These are phyloP conservation scores for Charadrius vociferus DNA, from an alignment of 2,113 vertebrate genomes.

Conservation along the genomic window DNA sequence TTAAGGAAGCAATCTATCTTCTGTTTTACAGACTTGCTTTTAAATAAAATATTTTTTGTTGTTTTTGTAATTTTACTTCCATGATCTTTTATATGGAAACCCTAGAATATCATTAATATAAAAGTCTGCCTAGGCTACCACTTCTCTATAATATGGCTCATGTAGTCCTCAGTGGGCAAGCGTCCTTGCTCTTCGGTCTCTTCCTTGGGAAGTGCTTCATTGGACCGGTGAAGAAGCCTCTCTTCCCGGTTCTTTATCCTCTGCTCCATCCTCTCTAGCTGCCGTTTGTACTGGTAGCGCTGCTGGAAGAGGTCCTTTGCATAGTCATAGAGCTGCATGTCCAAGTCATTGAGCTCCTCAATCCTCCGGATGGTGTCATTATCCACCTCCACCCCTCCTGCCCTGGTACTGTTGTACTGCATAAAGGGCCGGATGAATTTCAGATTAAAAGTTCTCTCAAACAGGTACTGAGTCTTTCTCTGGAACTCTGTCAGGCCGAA, in stretches of 20 bases:
- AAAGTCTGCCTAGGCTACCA: slow-evolving; percentile 87
- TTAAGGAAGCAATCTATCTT: slow-evolving; percentile 38
- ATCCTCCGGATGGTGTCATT: slow-evolving; percentile 90
- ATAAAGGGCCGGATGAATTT: slow-evolving; percentile 97
- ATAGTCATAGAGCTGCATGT: slow-evolving; percentile 98
- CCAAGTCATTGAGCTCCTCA: slow-evolving; percentile 96
- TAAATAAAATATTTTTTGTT: slow-evolving; percentile 27
- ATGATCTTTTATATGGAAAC: slow-evolving; percentile 45
- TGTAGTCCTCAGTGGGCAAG: slow-evolving; percentile 97
- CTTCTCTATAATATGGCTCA: slow-evolving; percentile 99
- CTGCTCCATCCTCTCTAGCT: slow-evolving; percentile 92
- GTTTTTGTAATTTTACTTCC: slow-evolving; percentile 23
- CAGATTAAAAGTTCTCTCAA: slow-evolving; percentile 95
- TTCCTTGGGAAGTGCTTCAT: slow-evolving; percentile 79
- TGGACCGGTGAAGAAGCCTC: slow-evolving; percentile 82
- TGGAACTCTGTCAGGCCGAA: slow-evolving; percentile 98
- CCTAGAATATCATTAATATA: slow-evolving; percentile 54
- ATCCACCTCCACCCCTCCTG: slow-evolving; percentile 93
- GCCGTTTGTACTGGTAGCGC: slow-evolving; percentile 95
- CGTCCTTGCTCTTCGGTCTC: slow-evolving; percentile 83
- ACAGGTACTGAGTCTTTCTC: slow-evolving; percentile 98
- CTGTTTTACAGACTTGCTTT: slow-evolving; percentile 41
- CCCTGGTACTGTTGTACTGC: slow-evolving; percentile 98
- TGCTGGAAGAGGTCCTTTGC: slow-evolving; percentile 98
- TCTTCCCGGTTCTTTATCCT: slow-evolving; percentile 87